Evolutionary conservation across 2,113 vertebrate genomes (phyloP).

Genomic region (Corapipo altera): DNA sequence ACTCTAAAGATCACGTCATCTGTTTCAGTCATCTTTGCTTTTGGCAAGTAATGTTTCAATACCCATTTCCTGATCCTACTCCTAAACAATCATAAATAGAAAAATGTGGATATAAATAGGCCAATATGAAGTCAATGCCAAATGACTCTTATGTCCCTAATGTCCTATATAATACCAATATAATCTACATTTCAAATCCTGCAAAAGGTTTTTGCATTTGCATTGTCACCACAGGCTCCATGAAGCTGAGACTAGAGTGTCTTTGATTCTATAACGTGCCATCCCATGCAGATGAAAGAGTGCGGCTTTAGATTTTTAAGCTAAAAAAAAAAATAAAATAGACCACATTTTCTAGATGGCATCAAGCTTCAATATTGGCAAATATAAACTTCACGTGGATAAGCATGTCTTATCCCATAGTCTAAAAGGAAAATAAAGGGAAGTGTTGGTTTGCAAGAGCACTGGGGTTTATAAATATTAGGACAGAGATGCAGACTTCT

Average conservation of each 20-base stretch:
- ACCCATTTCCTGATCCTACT: conserved; percentile 42
- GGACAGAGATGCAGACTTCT: neutral
- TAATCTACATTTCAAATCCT: neutral
- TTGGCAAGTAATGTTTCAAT: conserved; percentile 19
- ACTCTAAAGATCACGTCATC: conserved; percentile 3
- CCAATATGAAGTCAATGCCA: conserved; percentile 29
- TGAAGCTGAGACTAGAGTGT: neutral
- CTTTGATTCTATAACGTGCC: fast-evolving
- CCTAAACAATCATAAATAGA: conserved; percentile 44
- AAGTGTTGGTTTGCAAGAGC: neutral
- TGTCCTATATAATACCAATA: conserved; percentile 14
- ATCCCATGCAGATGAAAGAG: neutral
- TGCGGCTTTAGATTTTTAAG: neutral
- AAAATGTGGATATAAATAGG: conserved; percentile 29
- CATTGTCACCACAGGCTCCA: neutral
- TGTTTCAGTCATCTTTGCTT: conserved; percentile 32
- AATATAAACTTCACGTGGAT: neutral
- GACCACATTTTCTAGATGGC: neutral
- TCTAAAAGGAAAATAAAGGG: neutral
- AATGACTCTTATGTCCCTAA: neutral
- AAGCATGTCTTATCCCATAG: neutral
- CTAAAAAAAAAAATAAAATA: neutral
- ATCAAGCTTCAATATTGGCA: neutral
- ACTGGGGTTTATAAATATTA: neutral
- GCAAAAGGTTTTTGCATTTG: neutral